Conservation (phyloP, 2,113 vertebrate genomes). For the Oryzias curvinotus region DNA sequence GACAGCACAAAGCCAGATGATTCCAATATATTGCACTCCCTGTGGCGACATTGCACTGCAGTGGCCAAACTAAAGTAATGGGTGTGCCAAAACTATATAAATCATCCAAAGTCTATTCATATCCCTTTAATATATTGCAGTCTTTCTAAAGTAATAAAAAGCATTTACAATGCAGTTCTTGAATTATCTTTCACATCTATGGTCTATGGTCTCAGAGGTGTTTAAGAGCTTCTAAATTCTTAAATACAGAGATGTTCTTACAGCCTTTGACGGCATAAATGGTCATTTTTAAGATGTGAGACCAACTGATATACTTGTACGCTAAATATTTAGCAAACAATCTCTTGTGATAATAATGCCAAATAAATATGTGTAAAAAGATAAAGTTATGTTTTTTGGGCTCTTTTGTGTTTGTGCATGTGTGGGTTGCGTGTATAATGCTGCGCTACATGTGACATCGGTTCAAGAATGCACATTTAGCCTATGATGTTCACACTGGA, state of each 20-base stretch:
- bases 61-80: conserved; percentile 54
- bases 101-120: conserved; percentile 56
- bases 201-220: conserved; percentile 11
- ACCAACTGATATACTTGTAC: background rate
- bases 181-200: conserved; percentile 45
- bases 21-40: conserved; percentile 62
- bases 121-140: conserved; percentile 42
- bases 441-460: too few species aligned
- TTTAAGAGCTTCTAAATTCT: conserved; percentile 9
- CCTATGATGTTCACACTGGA: too few species aligned
- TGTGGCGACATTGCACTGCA: conserved; percentile 35
- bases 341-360: background rate
- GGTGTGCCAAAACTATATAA: conserved; percentile 51
- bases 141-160: conserved; percentile 42
- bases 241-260: conserved; percentile 15
- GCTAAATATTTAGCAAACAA: background rate
- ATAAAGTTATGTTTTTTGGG: too few species aligned
- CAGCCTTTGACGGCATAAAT: background rate
- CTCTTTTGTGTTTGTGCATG: too few species aligned
- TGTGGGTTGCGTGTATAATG: too few species aligned
- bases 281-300: background rate
- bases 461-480: too few species aligned
- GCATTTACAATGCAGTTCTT: conserved; percentile 43
- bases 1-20: conserved; percentile 59
- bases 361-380: background rate